Base-by-base conservation (phyloP, 92 coral and sea anemone genomes). In the Phenganax subtilis region DNA sequence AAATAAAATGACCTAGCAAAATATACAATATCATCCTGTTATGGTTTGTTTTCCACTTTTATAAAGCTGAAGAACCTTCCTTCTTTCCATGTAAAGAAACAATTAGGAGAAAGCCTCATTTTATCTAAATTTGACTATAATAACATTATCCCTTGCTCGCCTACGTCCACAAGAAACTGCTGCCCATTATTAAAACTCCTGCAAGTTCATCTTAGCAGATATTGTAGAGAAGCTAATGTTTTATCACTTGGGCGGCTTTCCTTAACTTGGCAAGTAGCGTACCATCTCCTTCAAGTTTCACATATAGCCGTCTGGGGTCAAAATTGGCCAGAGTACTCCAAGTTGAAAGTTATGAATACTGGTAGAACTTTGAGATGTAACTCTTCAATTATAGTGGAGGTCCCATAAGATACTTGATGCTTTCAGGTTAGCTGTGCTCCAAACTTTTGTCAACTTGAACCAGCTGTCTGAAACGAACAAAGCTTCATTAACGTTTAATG, bases 121-220 rank as follows among this genome's bases (percentile, higher is more conserved):
- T 30, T 79, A 16, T 79, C 83, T 6, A 79, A 59, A 56, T 31
- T 79, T 11, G 75, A 79, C 75, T 79, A 61, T 27, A 79, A 79
- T 16, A 55, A 79, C 37, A 12, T 79, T 71, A 71, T 56, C 76
- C 76, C 31, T 15, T 71, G n/a, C 76, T 53, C 11, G 71, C 57
- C 12, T 79, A 60, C 37, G 75, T 79, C 12, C 37, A 6, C 7
- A 44, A 52, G 58, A 75, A 75, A 75, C 6, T 75, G 6, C 77
- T 59, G 20, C 75, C 10, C 10, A 29, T 79, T 27, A 75, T 25
- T 12, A 79, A 79, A 30, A 75, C 37, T 25, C 20, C 55, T n/a
- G 83, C 71, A 79, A 66, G 51, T 79, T 79, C 62, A 75, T 79
- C 54, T 61, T 28, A 79, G 62, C 31, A 79, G 83, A 57, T 56